These are phyloP conservation scores for Etia nguti DNA, from an alignment of 2,113 vertebrate species.

Conservation along the genomic window DNA sequence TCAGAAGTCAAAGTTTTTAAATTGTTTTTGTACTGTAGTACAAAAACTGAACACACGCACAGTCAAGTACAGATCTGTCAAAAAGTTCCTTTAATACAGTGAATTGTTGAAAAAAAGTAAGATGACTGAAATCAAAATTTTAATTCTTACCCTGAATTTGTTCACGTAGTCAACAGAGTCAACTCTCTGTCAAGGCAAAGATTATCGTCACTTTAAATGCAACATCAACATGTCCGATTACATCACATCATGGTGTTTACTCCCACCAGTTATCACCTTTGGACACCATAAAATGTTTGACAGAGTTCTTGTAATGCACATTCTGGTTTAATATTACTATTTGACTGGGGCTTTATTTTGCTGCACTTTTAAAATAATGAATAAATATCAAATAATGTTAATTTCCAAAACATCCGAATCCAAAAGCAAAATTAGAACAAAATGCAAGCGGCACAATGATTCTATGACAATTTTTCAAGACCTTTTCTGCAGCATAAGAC, in stretches of 20 bases:
- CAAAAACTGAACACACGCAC: not conserved
- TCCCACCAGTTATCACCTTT: not conserved
- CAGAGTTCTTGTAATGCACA: accelerated
- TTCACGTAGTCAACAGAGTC: not conserved
- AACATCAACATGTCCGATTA: not conserved
- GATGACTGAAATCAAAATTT: not conserved
- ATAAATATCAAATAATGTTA: too few relatives aligned
- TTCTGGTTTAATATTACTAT: accelerated
- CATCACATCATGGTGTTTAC: not conserved
- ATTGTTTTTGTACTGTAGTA: not conserved
- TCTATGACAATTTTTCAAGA: too few relatives aligned
- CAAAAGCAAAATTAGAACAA: too few relatives aligned
- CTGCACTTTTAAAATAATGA: too few relatives aligned
- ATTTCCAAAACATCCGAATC: too few relatives aligned
- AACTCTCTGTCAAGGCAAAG: not conserved
- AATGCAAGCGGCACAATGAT: too few relatives aligned
- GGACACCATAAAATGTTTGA: not conserved
- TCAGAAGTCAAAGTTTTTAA: too few relatives aligned
- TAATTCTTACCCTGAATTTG: not conserved
- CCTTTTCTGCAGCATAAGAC: too few relatives aligned
- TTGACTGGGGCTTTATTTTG: not conserved
- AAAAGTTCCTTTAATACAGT: not conserved
- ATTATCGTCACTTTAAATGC: not conserved
- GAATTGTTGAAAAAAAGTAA: not conserved
- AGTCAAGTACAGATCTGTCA: not conserved